These are phyloP conservation scores for Pogonomyrmex californicus DNA, from an alignment of 1,140 invertebrate genomes.

Conservation along the genomic window DNA sequence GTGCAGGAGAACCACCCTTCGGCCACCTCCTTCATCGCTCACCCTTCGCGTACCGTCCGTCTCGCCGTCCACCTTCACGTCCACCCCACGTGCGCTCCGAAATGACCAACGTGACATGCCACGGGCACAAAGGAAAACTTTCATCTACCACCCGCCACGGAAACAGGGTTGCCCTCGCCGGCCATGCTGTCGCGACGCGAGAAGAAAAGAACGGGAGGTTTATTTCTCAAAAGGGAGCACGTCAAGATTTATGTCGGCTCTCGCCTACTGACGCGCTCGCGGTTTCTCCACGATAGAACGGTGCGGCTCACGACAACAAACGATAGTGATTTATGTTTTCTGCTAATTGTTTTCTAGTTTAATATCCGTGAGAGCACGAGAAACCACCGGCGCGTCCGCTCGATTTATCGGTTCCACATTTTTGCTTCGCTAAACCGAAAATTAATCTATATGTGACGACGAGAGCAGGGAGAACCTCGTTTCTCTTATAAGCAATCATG, in stretches of 20 bases:
- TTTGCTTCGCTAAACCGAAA: constrained; percentile 44
- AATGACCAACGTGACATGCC: constrained; percentile 75
- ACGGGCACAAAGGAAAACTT: constrained; percentile 75
- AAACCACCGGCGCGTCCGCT: not conserved
- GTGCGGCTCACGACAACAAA: constrained; percentile 46
- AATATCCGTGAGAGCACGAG: constrained; percentile 44
- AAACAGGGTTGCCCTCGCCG: constrained; percentile 70
- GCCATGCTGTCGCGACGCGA: constrained; percentile 67
- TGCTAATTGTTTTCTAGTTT: constrained; percentile 62
- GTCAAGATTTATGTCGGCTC: constrained; percentile 72
- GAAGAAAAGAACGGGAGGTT: constrained; percentile 75
- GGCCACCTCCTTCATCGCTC: constrained; percentile 24
- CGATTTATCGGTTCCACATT: constrained; percentile 45
- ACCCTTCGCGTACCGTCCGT: not conserved
- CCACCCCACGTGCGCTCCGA: constrained; percentile 35
- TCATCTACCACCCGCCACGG: constrained; percentile 76
- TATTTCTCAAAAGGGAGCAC: constrained; percentile 73
- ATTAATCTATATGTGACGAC: constrained; percentile 42
- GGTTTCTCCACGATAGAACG: constrained; percentile 61
- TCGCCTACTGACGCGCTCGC: constrained; percentile 71
- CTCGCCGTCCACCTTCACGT: constrained; percentile 22
- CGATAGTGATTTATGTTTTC: constrained; percentile 65
- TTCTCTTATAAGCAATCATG: not conserved
- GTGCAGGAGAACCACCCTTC: constrained; percentile 56
- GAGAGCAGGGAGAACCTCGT: not conserved